phyloP scores from a whole-genome alignment of 2,888 invertebrate genomes.

The Catocala sponsa region DNA sequence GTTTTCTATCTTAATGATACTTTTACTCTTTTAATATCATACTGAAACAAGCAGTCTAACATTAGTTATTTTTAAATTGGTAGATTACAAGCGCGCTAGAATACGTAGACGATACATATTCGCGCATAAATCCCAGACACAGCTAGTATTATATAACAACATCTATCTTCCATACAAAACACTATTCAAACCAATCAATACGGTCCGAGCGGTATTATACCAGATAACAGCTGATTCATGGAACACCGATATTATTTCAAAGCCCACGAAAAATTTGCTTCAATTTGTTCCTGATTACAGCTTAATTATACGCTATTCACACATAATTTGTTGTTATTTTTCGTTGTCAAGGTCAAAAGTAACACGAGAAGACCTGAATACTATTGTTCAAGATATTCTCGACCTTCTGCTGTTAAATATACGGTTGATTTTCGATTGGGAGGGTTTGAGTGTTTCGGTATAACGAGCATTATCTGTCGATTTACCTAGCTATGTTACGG shows the following conservation, averaged over 20 bases:
- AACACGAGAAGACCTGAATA: neutral
- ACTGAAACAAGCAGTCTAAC: too few relatives aligned
- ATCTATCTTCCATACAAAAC: neutral
- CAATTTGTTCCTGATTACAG: constrained; percentile 18
- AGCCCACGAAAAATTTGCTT: constrained; percentile 12
- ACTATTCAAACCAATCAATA: neutral
- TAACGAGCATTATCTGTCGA: neutral
- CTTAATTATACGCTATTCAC: constrained; percentile 28
- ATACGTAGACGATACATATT: too few relatives aligned
- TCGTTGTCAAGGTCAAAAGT: constrained; percentile 18
- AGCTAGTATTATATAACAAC: too few relatives aligned
- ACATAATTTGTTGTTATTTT: constrained; percentile 20
- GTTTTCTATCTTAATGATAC: too few relatives aligned
- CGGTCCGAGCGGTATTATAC: neutral
- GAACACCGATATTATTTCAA: constrained; percentile 16
- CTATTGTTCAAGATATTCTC: neutral
- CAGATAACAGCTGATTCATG: constrained; percentile 10
- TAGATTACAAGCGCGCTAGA: too few relatives aligned
- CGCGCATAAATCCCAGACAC: too few relatives aligned
- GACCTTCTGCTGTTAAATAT: neutral
- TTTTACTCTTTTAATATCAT: too few relatives aligned
- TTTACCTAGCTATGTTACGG: constrained; percentile 1
- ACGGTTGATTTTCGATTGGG: neutral
- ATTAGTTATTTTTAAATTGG: too few relatives aligned
- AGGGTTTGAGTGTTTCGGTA: neutral